Percentiles rank a stretch among this genome's conserved stretches.
Conservation (phyloP, 2,113 vertebrate species). For the Alces alces region DNA sequence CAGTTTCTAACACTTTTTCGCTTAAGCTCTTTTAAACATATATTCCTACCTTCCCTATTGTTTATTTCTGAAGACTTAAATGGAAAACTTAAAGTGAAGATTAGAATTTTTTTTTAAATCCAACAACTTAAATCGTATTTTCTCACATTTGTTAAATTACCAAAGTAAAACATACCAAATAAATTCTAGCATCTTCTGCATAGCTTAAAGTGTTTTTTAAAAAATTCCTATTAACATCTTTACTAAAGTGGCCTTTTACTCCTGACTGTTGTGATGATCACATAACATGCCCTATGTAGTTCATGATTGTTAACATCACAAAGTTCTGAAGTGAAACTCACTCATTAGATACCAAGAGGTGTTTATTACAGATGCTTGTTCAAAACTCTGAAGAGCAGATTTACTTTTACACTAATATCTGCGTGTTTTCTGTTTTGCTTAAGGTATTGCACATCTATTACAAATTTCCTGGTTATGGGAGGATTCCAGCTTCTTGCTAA, state of each 20-base stretch:
- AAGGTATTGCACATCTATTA: constrained; percentile 89
- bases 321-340: constrained; percentile 30
- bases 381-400: neutral
- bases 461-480: constrained; percentile 94
- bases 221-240: neutral
- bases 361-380: neutral
- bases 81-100: neutral
- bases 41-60: neutral
- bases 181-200: neutral
- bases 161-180: neutral
- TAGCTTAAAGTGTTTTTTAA: neutral
- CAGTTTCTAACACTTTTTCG: neutral
- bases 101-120: constrained; percentile 9
- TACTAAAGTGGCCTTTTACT: neutral
- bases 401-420: constrained; percentile 38
- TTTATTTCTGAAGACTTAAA: constrained; percentile 33
- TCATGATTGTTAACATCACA: neutral
- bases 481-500: constrained; percentile 92
- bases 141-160: neutral
- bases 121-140: neutral
- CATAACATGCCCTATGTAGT: neutral
- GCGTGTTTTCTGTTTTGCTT: constrained; percentile 47
- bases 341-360: neutral
- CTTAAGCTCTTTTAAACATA: neutral
- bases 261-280: neutral